Base-by-base conservation (phyloP, 2,888 invertebrate species). In the Drosophila dives region DNA sequence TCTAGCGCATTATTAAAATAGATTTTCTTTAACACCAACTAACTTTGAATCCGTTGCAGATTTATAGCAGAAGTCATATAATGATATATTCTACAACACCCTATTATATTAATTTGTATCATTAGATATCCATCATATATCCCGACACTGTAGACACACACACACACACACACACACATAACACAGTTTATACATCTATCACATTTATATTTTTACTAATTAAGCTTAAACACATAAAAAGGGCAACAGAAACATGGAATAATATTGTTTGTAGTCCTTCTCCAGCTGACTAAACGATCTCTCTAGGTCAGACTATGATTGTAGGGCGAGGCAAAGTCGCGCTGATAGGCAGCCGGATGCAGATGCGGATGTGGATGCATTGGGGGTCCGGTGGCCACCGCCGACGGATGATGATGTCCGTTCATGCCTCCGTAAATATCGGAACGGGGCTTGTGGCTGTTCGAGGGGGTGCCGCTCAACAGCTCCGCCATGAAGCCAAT, bases 401-500 rank as follows among this genome's bases (percentile, higher is more conserved):
- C 12, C 0, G 59, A 42, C 5, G 81, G 11, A 77, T 92, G 92
- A 70, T 92, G 92, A 78, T 92, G 93, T 11, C 93, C 93, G 64
- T 92, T 92, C 74, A 92, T 88, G 56, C 91, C 87, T 1, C 89
- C 89, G 54, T 93, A 93, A 33, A 92, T 88, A 40, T 93, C 93
- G 2, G 91, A 72, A 6, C 92, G 89, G 2, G 90, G 85, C 51
- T 93, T 93, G 68, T 92, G 92, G 2, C 89, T 94, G 63, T 92
- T 92, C 15, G 91, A 84, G 1, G 95, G 95, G 0, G 95, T 94
- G 3, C 96, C 96, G 78, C 95, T 95, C 17, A 98, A 94, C 8
- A 99, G 94, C 91, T 99, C 98, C 34, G 97, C 96, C 99, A 99
- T 99, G 93, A 99, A 99, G 75, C 97, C 96, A 90, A 99, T 99